Base-by-base conservation (phyloP, 2,797 vertebrate species). In the Podarcis lilfordi region DNA sequence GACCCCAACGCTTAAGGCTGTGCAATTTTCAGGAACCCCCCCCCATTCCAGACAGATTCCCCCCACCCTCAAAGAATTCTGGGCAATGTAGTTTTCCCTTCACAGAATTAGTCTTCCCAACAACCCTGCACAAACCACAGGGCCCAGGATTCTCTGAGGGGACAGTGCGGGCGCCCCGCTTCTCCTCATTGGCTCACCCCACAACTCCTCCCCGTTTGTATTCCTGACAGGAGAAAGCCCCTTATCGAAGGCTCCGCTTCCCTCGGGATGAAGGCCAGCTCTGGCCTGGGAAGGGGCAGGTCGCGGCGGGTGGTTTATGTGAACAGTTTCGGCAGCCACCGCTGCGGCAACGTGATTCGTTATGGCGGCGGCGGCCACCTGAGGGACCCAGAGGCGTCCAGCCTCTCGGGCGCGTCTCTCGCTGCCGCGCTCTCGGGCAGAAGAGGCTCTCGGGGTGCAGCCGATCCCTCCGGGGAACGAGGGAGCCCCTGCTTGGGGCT, bases 311-410 rank as follows among this genome's bases (percentile, higher is more conserved):
- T 93, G 0, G 69, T 97, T 80, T 97, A 96, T 1, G 87, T 95
- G 89, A 89, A 59, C 55, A 90, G 87, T 86, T 97, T 97, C 2
- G 96, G 96, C 64, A 92, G 92, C 15, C 95, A 96, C 88, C 94
- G 43, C 72, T 91, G 92, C 0, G 94, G 96, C 74, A 2, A 88
- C 0, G 13, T 94, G 19, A 45, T 95, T 85, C 69, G 9, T 80
- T 91, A 92, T 85, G 86, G 91, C 0, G 4, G 86, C 29, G 21
- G 19, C 3, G 17, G 37, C 71, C 10, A 35, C 61, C 61, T 37
- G 0, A n/a, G 3, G 37, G n/a, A 0, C 27, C 25, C 1, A 17
- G 50, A 88, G 29, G 85, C 2, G 1, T 21, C 69, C 68, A 3
- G 55, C 43, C 2, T 2, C 15, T 8, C 8, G 29, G 80, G 9